phyloP scores from a whole-genome alignment of 2,113 vertebrate genomes.

The Tyrannus savana region DNA sequence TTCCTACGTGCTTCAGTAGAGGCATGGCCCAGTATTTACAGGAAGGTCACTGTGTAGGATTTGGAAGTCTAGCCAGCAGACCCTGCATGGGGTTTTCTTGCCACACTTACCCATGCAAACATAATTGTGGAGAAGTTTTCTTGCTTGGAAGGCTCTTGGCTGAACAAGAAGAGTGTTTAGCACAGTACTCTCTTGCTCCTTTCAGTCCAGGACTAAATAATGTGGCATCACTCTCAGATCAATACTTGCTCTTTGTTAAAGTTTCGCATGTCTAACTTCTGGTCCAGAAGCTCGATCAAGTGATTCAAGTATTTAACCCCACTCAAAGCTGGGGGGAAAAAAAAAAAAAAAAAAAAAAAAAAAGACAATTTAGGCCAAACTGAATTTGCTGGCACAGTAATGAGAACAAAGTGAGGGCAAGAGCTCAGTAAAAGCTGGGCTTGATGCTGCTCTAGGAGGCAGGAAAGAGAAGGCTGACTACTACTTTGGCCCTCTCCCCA shows the following conservation, averaged over 20 bases:
- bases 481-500: background rate
- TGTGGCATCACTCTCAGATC: background rate
- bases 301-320: background rate
- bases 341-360: background rate
- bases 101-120: background rate
- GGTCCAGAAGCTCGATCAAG: background rate
- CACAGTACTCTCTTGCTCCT: background rate
- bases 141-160: background rate
- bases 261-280: background rate
- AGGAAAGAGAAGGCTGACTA: background rate
- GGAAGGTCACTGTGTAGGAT: background rate
- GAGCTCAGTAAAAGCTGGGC: background rate
- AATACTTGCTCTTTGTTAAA: background rate
- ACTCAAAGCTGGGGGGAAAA: background rate
- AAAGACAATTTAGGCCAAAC: background rate
- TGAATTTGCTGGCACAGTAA: background rate
- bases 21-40: background rate
- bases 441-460: background rate
- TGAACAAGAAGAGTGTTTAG: background rate
- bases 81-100: background rate
- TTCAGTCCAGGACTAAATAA: background rate
- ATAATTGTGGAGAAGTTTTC: background rate
- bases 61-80: background rate
- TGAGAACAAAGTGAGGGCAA: background rate
- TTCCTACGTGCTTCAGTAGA: background rate